Base-by-base conservation (phyloP, 2,888 invertebrate genomes). In the Melieria omissa region DNA sequence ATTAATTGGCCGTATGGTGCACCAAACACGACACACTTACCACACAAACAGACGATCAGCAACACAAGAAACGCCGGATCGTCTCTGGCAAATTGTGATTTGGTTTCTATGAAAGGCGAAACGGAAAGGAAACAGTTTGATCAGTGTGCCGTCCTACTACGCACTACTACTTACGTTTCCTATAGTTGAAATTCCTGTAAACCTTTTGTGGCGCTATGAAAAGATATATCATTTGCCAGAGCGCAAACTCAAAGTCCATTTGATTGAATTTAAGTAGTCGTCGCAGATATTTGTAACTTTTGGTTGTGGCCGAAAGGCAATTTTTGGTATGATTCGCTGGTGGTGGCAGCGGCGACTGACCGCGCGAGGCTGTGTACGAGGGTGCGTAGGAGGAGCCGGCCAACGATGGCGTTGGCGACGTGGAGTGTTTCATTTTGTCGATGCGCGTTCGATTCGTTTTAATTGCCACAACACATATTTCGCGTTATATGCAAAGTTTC, bases 241-340 rank as follows among this genome's bases (percentile, higher is more conserved):
- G 89, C 0, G 99, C 99, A 89, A 97, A 99, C 86, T 99, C 98
- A 88, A 99, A 99, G 88, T 99, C 99, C 99, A 99, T 99, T 88
- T 99, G 98, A 82, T 95, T 92, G 84, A 97, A 97, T 87, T 95
- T 95, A 73, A 96, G 89, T 73, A 97, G 88, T 82, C 96, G 90
- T 77, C 95, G 89, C 66, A 97, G 88, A 87, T 96, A 96, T 88
- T 94, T 94, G 88, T 94, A 95, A 75, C 94, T 90, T 88, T 97
- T 97, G 58, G 94, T 93, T 57, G 96, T 93, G 3, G 96, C 97
- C 72, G 94, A 93, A 81, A 93, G 92, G 80, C 92, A 92, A 78
- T 92, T 91, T 62, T 90, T 90, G 45, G 63, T 69, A 81, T 89
- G 89, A 81, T 90, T 91, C 29, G 89, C 90, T 44, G 93, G 93